phyloP scores from a whole-genome alignment of 2,113 vertebrate genomes.

The Misgurnus anguillicaudatus region DNA sequence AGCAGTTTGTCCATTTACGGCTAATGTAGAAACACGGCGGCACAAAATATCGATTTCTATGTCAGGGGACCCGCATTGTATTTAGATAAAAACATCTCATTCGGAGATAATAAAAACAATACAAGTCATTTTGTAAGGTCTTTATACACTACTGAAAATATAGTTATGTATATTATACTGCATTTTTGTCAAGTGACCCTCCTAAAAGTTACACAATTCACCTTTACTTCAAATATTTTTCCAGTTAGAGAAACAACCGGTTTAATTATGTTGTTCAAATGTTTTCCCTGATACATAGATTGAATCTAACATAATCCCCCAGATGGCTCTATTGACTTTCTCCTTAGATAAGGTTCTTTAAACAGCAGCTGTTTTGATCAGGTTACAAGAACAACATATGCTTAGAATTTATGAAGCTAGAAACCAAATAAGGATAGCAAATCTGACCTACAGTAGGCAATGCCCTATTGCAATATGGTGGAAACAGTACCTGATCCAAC shows the following conservation, averaged over 20 bases:
- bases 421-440: neutral
- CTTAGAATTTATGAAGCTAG: neutral
- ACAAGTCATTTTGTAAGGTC: too few relatives aligned
- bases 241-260: neutral
- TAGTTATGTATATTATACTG: too few relatives aligned
- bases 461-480: neutral
- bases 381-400: conserved; percentile 25
- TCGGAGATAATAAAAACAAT: too few relatives aligned
- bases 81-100: too few relatives aligned
- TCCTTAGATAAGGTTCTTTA: conserved; percentile 23
- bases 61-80: too few relatives aligned
- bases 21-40: too few relatives aligned
- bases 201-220: neutral
- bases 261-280: conserved; percentile 21
- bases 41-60: too few relatives aligned
- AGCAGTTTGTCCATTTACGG: too few relatives aligned
- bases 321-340: conserved; percentile 21
- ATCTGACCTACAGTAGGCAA: neutral
- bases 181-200: too few relatives aligned
- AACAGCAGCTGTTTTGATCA: conserved; percentile 24
- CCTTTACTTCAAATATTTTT: neutral
- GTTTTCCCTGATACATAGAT: conserved; percentile 10
- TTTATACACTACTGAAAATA: too few relatives aligned
- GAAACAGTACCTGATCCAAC: neutral
- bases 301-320: neutral